Percentiles rank a stretch among this genome's conserved stretches.
phyloP scores from a whole-genome alignment of 2,888 invertebrate genomes.

The Drosophila anomalata region DNA sequence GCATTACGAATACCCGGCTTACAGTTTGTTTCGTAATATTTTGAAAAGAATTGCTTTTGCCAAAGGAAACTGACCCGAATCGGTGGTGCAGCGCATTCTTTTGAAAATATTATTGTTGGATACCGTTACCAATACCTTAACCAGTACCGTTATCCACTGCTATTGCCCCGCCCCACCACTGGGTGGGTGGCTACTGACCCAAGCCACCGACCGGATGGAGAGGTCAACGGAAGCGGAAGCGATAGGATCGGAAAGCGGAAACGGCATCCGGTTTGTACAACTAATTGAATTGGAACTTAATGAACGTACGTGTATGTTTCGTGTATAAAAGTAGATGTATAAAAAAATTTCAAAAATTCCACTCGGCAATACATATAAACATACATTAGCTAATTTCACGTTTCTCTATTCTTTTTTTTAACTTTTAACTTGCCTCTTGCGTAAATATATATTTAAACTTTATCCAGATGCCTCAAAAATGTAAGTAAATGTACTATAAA shows the following conservation, averaged over 20 bases:
- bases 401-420: slow-evolving; percentile 15
- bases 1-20: slow-evolving; percentile 9
- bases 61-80: slow-evolving; percentile 69
- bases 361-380: slow-evolving; percentile 34
- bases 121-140: not conserved
- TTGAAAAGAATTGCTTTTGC: slow-evolving; percentile 61
- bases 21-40: slow-evolving; percentile 55
- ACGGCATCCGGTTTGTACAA: slow-evolving; percentile 1
- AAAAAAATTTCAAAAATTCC: slow-evolving; percentile 73
- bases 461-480: slow-evolving; percentile 36
- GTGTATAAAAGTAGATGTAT: slow-evolving; percentile 47
- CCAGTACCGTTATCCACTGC: slow-evolving; percentile 1
- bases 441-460: slow-evolving; percentile 41
- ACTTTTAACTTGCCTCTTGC: not conserved
- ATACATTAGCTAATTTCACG: slow-evolving; percentile 29
- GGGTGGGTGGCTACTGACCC: slow-evolving; percentile 63
- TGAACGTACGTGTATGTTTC: slow-evolving; percentile 34
- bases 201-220: slow-evolving; percentile 45
- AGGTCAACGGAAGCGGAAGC: not conserved
- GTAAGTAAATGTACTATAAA: slow-evolving; percentile 44
- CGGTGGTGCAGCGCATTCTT: slow-evolving; percentile 53
- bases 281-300: slow-evolving; percentile 57
- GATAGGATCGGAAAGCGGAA: not conserved
- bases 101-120: slow-evolving; percentile 63
- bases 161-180: slow-evolving; percentile 19